phyloP scores from a whole-genome alignment of 2,888 invertebrate species.

The Drosophila falleni region DNA sequence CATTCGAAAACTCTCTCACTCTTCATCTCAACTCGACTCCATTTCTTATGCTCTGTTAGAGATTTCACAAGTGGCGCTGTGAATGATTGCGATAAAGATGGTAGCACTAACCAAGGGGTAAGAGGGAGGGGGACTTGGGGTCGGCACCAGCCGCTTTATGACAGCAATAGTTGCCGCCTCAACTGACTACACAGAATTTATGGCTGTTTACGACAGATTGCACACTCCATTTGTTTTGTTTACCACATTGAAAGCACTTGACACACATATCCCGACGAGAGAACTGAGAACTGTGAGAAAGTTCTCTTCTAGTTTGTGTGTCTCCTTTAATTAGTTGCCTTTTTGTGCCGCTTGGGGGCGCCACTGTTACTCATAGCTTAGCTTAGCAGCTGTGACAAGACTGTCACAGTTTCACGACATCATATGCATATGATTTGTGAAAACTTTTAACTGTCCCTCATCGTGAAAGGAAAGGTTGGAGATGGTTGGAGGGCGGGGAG shows the following conservation, averaged over 20 bases:
- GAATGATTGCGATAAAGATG: slow-evolving; percentile 78
- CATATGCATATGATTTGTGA: slow-evolving; percentile 79
- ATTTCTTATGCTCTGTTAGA: slow-evolving; percentile 24
- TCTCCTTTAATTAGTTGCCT: slow-evolving; percentile 67
- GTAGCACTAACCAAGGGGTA: slow-evolving; percentile 15
- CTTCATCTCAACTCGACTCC: background rate
- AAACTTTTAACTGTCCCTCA: slow-evolving; percentile 70
- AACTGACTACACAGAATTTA: slow-evolving; percentile 68
- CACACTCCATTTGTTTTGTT: slow-evolving; percentile 82
- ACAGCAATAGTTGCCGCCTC: slow-evolving; percentile 63
- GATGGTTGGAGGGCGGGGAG: no score
- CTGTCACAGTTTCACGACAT: slow-evolving; percentile 54
- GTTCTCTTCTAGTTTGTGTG: slow-evolving; percentile 36
- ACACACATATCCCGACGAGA: slow-evolving; percentile 64
- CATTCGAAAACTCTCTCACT: slow-evolving; percentile 36
- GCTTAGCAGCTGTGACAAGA: slow-evolving; percentile 24
- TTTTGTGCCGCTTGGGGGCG: slow-evolving; percentile 49
- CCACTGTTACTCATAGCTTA: slow-evolving; percentile 15
- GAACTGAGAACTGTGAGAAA: slow-evolving; percentile 30
- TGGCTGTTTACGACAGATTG: slow-evolving; percentile 82
- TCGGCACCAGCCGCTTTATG: slow-evolving; percentile 44
- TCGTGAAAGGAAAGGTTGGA: background rate
- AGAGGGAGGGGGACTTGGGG: slow-evolving; percentile 4
- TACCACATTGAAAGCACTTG: slow-evolving; percentile 72
- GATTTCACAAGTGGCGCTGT: slow-evolving; percentile 76